Base-by-base conservation (phyloP, 2,797 vertebrate genomes). In the Myotis planiceps region DNA sequence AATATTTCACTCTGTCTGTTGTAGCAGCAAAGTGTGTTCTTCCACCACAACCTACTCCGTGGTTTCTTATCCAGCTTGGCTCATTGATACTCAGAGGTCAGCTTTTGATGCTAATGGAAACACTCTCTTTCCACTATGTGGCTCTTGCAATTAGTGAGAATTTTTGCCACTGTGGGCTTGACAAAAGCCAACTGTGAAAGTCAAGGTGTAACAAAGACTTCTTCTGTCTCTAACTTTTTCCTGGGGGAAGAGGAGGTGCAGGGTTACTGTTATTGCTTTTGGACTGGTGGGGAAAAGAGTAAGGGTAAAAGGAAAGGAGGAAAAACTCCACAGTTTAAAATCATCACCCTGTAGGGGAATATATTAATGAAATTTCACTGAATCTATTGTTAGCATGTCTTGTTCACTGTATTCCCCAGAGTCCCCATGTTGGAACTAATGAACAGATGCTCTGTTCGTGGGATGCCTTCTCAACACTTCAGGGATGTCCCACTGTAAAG, bases 111-210 rank as follows among this genome's bases (percentile, higher is more conserved):
- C 71, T 53, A 85, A 63, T 10, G 29, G 58, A 74, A 81, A 63
- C 7, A 34, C 39, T 87, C 53, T 81, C 45, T 81, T 83, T 90
- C 89, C 63, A 16, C 49, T 19, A 5, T 32, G 74, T 74, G 86
- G 4, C n/a, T 84, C 55, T 92, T 88, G 23, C 6, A 68, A 53
- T 76, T 42, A n/a, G 13, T 13, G 16, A 47, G 34, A 47, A 10
- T 47, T 45, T 90, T 79, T 96, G 29, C 51, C 79, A 68, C 39
- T 37, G 15, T 45, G 68, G 63, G 4, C 37, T 76, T 95, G 63
- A 85, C 34, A 91, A 90, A 90, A 84, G 49, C 81, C 49, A 45
- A 34, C 39, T 86, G 94, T 78, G 79, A 94, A 90, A 96, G 92
- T 78, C 34, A 74, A n/a, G 9, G 39, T 49, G 32, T 37, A 74